A percentile compares a stretch with the other conserved stretches of the same genome.
Evolutionary conservation across 2,888 invertebrate species (phyloP).

Genomic region (Drosophila parthenogenetica): DNA sequence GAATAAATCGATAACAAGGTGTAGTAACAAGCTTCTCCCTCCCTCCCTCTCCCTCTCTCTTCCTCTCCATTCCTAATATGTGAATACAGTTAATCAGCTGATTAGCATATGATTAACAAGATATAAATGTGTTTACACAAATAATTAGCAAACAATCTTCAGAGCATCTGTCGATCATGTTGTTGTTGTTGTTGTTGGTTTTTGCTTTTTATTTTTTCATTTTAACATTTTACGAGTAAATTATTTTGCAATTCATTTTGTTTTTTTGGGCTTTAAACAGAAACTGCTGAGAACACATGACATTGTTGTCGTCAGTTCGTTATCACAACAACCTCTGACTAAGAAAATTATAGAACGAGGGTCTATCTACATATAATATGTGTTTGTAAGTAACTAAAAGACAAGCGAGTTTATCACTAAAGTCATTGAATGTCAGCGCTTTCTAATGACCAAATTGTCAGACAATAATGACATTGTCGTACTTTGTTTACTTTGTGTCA

Average conservation of each 20-base stretch:
- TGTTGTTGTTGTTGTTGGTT: background rate
- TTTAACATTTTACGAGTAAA: background rate
- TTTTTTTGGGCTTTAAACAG: background rate
- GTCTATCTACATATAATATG: background rate
- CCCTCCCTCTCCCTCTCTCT: background rate
- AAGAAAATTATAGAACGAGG: background rate
- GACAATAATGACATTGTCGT: conserved; percentile 17
- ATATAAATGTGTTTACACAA: conserved; percentile 39
- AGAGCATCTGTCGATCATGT: conserved; percentile 17
- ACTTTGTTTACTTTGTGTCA: conserved; percentile 14
- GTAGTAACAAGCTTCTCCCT: conserved; percentile 20
- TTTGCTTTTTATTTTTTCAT: no score
- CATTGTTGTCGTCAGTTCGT: background rate
- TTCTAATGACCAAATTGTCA: conserved; percentile 43
- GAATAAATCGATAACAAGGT: conserved; percentile 4
- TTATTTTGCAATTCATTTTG: background rate
- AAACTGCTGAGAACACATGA: conserved; percentile 29
- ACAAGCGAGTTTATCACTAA: conserved; percentile 35
- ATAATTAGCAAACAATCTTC: conserved; percentile 51
- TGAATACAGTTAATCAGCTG: conserved; percentile 15
- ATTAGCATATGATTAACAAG: conserved; percentile 55
- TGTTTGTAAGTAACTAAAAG: background rate
- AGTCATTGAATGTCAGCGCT: conserved; percentile 60
- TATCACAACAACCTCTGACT: conserved; percentile 37
- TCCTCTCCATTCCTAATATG: background rate